These are phyloP conservation scores for Drosophila multiciliata DNA, from an alignment of 2,888 invertebrate species.

Conservation along the genomic window DNA sequence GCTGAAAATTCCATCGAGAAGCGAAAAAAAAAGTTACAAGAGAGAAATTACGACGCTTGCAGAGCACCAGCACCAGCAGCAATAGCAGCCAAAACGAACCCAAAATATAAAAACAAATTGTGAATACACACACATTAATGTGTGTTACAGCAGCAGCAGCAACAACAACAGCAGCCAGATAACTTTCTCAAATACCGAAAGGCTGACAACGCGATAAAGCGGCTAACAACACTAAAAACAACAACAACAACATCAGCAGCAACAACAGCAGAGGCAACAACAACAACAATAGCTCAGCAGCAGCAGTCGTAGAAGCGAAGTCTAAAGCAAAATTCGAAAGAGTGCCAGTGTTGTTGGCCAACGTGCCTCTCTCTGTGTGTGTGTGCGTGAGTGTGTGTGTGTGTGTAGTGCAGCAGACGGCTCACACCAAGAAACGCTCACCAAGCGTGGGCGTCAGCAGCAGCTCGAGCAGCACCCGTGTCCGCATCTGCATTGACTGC, in stretches of 20 bases:
- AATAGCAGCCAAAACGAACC: slow-evolving; percentile 53
- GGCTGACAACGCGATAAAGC: slow-evolving; percentile 60
- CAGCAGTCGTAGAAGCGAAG: slow-evolving; percentile 20
- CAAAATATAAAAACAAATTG: slow-evolving; percentile 56
- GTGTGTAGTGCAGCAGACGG: slow-evolving; percentile 17
- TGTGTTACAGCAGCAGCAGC: slow-evolving; percentile 52
- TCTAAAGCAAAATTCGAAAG: slow-evolving; percentile 35
- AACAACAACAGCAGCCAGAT: slow-evolving; percentile 26
- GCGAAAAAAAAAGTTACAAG: slow-evolving; percentile 69
- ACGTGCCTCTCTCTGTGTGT: slow-evolving; percentile 32
- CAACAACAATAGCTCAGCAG: slow-evolving; percentile 26
- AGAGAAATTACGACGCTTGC: slow-evolving; percentile 75
- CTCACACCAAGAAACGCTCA: slow-evolving; percentile 31
- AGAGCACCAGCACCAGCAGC: slow-evolving; percentile 33
- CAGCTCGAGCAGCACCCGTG: slow-evolving; percentile 3
- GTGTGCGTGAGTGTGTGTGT: slow-evolving; percentile 9
- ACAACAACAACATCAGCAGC: slow-evolving; percentile 14
- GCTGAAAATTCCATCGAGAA: slow-evolving; percentile 69
- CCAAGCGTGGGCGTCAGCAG: slow-evolving; percentile 37
- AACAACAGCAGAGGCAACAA: slow-evolving; percentile 39
- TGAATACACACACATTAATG: slow-evolving; percentile 46
- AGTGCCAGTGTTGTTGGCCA: slow-evolving; percentile 46
- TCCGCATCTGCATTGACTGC: slow-evolving; percentile 3
- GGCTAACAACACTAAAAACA: slow-evolving; percentile 51
- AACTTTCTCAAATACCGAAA: slow-evolving; percentile 35